Percentiles rank a stretch among this genome's conserved stretches.
Conservation (phyloP, 1,140 invertebrate species). For the Listronotus oregonensis region DNA sequence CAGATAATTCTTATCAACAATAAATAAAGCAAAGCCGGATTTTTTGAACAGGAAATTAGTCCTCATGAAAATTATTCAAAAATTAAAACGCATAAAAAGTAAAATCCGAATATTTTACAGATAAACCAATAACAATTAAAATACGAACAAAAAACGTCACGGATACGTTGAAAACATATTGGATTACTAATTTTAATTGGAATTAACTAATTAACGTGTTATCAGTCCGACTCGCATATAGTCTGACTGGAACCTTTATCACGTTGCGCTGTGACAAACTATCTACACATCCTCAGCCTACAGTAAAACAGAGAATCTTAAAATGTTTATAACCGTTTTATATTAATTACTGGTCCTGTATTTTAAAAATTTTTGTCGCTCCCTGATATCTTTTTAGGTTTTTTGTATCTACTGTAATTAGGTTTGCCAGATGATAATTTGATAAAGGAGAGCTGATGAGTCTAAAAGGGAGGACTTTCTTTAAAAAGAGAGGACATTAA, state of each 20-base stretch:
- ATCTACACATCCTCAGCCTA: slow-evolving; percentile 44
- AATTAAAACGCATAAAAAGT: neutral
- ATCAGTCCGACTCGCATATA: slow-evolving; percentile 32
- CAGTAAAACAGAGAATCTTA: slow-evolving; percentile 29
- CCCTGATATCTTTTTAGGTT: too few species aligned
- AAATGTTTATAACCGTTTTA: slow-evolving; percentile 22
- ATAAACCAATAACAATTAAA: slow-evolving; percentile 13
- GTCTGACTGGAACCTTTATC: slow-evolving; percentile 39
- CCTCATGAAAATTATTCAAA: too few species aligned
- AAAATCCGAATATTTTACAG: neutral
- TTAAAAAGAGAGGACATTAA: too few species aligned
- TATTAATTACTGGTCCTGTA: too few species aligned
- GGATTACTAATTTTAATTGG: slow-evolving; percentile 31
- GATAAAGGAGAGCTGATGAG: too few species aligned
- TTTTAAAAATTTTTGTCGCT: too few species aligned
- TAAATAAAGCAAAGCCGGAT: too few species aligned
- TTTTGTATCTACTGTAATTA: too few species aligned
- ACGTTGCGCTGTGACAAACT: slow-evolving; percentile 29
- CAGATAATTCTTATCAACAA: too few species aligned
- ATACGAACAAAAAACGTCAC: slow-evolving; percentile 17
- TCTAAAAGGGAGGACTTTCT: too few species aligned
- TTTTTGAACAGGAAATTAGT: too few species aligned
- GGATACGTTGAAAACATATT: slow-evolving; percentile 29
- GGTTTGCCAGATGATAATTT: too few species aligned
- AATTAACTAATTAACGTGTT: slow-evolving; percentile 28